These are phyloP conservation scores for Epizoanthus ramosus DNA, from an alignment of 92 coral and sea anemone genomes.

Conservation along the genomic window DNA sequence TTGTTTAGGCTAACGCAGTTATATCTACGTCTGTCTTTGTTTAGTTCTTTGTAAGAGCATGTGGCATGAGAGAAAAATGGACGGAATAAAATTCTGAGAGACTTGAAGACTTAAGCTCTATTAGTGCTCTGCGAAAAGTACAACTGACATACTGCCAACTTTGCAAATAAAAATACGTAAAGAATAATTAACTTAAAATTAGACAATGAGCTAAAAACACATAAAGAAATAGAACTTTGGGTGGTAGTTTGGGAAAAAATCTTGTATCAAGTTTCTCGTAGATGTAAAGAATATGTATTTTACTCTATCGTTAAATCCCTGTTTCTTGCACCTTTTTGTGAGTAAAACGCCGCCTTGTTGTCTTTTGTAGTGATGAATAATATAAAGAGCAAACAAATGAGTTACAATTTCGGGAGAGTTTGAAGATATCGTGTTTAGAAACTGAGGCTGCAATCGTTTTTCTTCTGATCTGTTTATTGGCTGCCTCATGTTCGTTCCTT, in stretches of 20 bases:
- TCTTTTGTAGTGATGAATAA: conserved; percentile 28
- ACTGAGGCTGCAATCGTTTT: neutral
- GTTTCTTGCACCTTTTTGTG: conserved; percentile 22
- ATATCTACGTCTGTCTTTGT: neutral
- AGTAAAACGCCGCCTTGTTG: conserved; percentile 38
- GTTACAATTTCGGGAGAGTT: conserved; percentile 1
- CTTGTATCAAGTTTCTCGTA: neutral
- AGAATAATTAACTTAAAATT: neutral
- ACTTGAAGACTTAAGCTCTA: neutral
- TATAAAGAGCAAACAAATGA: conserved; percentile 43
- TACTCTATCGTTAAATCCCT: conserved; percentile 2
- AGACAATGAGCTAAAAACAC: neutral
- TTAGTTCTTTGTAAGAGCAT: neutral
- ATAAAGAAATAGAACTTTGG: neutral
- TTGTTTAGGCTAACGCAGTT: neutral
- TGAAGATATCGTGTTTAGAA: neutral
- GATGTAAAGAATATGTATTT: neutral
- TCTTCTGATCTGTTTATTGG: neutral
- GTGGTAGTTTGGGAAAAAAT: neutral
- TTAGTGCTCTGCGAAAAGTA: neutral
- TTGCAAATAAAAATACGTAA: neutral
- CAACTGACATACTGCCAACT: neutral
- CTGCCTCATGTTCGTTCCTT: neutral
- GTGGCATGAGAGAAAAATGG: neutral
- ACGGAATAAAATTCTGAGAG: neutral